Conservation (phyloP, 2,888 invertebrate genomes). For the Tholera decimalis region DNA sequence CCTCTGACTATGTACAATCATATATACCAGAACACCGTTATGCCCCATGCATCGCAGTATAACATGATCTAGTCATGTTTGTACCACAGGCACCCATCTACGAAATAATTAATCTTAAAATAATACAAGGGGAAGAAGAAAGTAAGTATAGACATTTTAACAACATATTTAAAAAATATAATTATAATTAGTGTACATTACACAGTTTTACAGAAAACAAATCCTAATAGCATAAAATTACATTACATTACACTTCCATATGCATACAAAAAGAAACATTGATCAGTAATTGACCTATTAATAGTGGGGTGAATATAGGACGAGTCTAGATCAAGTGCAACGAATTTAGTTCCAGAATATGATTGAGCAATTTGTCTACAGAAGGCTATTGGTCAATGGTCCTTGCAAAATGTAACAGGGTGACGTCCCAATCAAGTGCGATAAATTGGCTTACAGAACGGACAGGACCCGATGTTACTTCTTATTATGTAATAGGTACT, state of each 20-base stretch:
- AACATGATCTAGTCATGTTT: constrained; percentile 25
- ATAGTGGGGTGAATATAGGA: constrained; percentile 3
- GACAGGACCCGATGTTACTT: not conserved
- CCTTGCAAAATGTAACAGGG: not conserved
- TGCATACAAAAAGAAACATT: not conserved
- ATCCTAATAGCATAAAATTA: too few species aligned
- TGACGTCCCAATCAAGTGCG: constrained; percentile 16
- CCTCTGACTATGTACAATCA: not conserved
- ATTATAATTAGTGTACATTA: constrained; percentile 1
- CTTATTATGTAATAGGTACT: not conserved
- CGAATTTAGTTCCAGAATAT: constrained; percentile 7
- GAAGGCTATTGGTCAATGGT: not conserved
- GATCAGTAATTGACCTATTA: constrained; percentile 5
- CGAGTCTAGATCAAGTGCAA: constrained; percentile 3
- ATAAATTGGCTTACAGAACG: constrained; percentile 7
- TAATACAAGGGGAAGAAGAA: constrained; percentile 10
- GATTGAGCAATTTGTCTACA: not conserved
- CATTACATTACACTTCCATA: too few species aligned
- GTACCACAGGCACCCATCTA: constrained; percentile 17
- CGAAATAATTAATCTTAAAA: constrained; percentile 18
- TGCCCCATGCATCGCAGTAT: constrained; percentile 4
- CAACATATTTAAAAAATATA: not conserved
- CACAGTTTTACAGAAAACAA: not conserved
- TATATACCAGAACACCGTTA: not conserved
- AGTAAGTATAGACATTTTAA: not conserved